Conservation (phyloP, 2,113 vertebrate genomes). For the Tupaia tana region DNA sequence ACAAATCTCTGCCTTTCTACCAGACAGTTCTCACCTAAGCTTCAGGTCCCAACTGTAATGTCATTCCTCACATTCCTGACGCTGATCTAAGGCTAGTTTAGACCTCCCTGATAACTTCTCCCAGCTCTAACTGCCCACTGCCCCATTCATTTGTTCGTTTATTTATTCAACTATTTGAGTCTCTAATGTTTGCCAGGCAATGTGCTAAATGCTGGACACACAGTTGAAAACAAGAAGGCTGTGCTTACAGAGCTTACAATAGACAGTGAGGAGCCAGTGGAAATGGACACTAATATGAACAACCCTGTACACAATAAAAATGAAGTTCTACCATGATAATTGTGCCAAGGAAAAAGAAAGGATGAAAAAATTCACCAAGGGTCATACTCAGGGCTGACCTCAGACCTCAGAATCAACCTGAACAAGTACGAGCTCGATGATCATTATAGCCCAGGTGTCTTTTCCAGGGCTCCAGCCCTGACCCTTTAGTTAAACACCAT, state of each 20-base stretch:
- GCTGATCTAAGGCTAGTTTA: neutral
- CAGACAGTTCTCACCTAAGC: neutral
- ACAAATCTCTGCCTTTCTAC: neutral
- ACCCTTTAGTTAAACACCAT: neutral
- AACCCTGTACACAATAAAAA: neutral
- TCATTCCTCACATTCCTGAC: neutral
- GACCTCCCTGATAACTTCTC: neutral
- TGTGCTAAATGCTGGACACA: neutral
- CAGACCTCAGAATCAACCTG: neutral
- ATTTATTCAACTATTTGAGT: neutral
- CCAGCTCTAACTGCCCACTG: neutral
- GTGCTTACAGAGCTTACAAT: fast-evolving
- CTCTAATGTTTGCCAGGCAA: neutral
- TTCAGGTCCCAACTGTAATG: neutral
- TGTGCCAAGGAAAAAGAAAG: neutral
- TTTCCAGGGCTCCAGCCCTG: neutral
- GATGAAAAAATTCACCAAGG: neutral
- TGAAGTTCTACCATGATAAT: neutral
- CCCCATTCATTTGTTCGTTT: too few species aligned
- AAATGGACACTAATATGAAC: neutral
- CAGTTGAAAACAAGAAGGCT: neutral
- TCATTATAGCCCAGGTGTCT: neutral
- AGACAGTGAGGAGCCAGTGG: fast-evolving
- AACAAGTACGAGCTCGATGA: neutral
- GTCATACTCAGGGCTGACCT: neutral